Base-by-base conservation (phyloP, 2,797 vertebrate species). In the Onychomys arenicola region DNA sequence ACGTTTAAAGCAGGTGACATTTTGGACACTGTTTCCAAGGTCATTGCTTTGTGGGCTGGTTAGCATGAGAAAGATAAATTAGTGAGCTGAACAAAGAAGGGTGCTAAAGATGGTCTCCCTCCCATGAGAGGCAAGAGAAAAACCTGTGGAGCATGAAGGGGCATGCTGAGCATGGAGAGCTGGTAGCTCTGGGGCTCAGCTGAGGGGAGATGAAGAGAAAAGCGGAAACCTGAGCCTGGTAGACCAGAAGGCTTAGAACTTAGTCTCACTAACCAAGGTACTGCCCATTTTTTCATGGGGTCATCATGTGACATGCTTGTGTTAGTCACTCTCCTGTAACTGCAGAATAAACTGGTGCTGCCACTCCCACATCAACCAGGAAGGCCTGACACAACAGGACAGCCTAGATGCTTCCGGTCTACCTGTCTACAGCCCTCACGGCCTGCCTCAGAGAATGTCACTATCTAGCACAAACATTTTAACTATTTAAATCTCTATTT, bases 51-150 rank as follows among this genome's bases (percentile, higher is more conserved):
- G 63, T 67, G 29, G 63, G 61, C 34, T 46, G 71, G 61, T 67
- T 46, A 40, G 14, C n/a, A 12, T 3, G 67, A 82, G 6, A 65
- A 67, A 57, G 11, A 55, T 40, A 14, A 29, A 14, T 4, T 5
- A 32, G 2, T 23, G 16, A 0, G 34, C 49, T 43, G 61, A 61
- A 59, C 2, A 17, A 29, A 2, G 34, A 37, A 17, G 65, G 52
- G 10, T 0, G 0, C 7, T 67, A 59, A 82, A 55, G 76, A 37
- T 27, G 78, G 25, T 49, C 6, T 7, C 7, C 9, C 11, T 2
- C 5, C 16, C 21, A 2, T 3, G 0, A 9, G 25, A 49, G n/a
- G 57, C 0, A 0, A 63, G 37, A 25, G 2, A 6, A 13, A 21
- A 34, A 10, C 0, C 13, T 2, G 7, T 32, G 40, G 12, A 11